Evolutionary conservation across 1,140 invertebrate species (phyloP), one percentile per base, ranked within the genome.

Genomic region (Zaprionus gabonicus): DNA sequence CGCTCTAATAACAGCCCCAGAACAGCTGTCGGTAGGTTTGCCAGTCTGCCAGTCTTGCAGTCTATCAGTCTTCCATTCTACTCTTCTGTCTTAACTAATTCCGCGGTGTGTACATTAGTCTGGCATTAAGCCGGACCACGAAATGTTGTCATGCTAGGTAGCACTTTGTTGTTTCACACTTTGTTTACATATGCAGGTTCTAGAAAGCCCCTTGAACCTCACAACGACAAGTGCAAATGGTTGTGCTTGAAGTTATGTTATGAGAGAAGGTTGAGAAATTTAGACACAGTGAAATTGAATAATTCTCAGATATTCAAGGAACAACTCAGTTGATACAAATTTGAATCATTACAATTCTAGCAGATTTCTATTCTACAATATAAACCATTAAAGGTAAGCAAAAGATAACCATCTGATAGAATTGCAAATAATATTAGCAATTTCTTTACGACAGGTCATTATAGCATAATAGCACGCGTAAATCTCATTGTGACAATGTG

Each of bases 1-100:
- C 82, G 85, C 85, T 88, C 85, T 88, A 64, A 75, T 88, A 90
- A 71, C 44, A 67, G 20, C 38, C 59, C 20, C 67, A 53, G 41
- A 56, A 36, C 28, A 59, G 49, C 25, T 36, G 31, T 13, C 20
- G 20, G 17, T 12, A 25, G 20, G 46, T 23, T 20, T 51, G 44
- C 9, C 44, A 9, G 44, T 20, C 44, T 20, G 44, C 17, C n/a
- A 12, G 20, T 51, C 10, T 17, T n/a, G 20, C 46, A 9, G 44
- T 20, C 44, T 20, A 17, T 7, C n/a, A 12, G 20, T 51, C 10
- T 17, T n/a, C 7, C 56, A 34, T 34, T 34, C 9, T 15, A 7
- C 12, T 25, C n/a, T 13, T 28, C 27, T 25, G 25, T 67, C 65
- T 67, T 67, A 67, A 13, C 41, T 58, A 58, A 67, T 67, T 66